Percentiles rank a stretch among this genome's conserved stretches.
Conservation (phyloP, 2,888 invertebrate genomes). For the Physocephala rufipes region DNA sequence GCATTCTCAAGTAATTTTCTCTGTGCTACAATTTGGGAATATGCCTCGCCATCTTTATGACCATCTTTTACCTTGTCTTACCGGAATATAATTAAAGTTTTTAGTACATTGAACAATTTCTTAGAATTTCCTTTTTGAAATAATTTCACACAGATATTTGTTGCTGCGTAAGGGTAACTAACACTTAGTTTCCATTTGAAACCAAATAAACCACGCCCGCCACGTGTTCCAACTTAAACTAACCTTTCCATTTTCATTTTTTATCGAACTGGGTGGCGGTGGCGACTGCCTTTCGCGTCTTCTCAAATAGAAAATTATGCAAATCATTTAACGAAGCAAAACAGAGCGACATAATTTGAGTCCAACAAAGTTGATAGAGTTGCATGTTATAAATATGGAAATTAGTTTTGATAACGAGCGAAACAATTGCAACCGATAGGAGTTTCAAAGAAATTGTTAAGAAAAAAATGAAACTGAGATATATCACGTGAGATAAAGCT, state of each 20-base stretch:
- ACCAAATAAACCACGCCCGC: not conserved
- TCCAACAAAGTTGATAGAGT: slow-evolving; percentile 33
- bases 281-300: not conserved
- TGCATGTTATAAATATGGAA: slow-evolving; percentile 51
- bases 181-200: not conserved
- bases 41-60: no score
- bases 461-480: no score
- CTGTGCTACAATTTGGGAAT: not conserved
- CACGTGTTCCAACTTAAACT: not conserved
- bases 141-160: not conserved
- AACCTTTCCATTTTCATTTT: not conserved
- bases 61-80: no score
- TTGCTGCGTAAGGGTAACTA: not conserved
- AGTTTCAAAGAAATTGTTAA: not conserved
- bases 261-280: not conserved
- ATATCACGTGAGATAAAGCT: no score
- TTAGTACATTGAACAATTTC: no score
- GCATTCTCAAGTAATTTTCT: not conserved
- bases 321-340: slow-evolving; percentile 22
- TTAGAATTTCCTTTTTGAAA: not conserved
- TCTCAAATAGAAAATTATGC: slow-evolving; percentile 11
- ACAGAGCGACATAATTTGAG: slow-evolving; percentile 12
- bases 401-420: slow-evolving; percentile 40
- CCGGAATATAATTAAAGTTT: no score
- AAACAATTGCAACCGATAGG: slow-evolving; percentile 22